Evolutionary conservation across 2,797 vertebrate genomes (phyloP).

Genomic region (Pseudotriccus pelzelni): DNA sequence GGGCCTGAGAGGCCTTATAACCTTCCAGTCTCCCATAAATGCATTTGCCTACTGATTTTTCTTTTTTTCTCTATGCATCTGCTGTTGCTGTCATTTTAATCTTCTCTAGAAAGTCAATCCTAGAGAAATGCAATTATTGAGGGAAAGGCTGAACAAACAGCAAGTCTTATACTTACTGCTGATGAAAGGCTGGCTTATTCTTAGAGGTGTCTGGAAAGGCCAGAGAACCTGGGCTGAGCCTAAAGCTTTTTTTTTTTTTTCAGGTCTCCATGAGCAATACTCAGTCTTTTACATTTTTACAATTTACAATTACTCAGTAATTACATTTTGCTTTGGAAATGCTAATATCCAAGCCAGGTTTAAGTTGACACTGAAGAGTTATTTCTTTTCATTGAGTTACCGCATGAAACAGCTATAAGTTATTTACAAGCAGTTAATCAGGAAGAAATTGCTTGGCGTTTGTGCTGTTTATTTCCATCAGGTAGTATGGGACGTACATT

Average conservation of each 20-base stretch:
- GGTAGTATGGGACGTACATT: background rate
- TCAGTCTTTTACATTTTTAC: background rate
- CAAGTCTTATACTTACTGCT: background rate
- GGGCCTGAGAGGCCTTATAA: background rate
- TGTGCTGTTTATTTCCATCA: constrained; percentile 17
- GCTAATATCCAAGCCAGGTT: background rate
- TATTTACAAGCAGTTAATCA: background rate
- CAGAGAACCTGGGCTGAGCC: background rate
- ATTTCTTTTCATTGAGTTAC: background rate
- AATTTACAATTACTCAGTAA: background rate
- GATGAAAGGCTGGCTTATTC: background rate
- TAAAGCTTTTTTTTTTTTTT: background rate
- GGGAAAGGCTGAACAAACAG: background rate
- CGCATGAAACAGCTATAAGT: background rate
- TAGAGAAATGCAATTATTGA: background rate
- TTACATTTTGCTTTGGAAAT: background rate
- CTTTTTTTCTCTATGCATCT: background rate
- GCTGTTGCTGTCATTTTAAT: background rate
- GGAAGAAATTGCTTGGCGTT: constrained; percentile 12
- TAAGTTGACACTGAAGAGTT: background rate
- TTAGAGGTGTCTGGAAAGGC: background rate
- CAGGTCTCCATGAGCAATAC: background rate
- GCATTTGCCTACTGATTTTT: background rate
- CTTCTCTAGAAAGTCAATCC: background rate
- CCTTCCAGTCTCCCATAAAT: background rate